Evolutionary conservation across 2,113 vertebrate genomes (phyloP).

Genomic region (Bubo scandiacus): DNA sequence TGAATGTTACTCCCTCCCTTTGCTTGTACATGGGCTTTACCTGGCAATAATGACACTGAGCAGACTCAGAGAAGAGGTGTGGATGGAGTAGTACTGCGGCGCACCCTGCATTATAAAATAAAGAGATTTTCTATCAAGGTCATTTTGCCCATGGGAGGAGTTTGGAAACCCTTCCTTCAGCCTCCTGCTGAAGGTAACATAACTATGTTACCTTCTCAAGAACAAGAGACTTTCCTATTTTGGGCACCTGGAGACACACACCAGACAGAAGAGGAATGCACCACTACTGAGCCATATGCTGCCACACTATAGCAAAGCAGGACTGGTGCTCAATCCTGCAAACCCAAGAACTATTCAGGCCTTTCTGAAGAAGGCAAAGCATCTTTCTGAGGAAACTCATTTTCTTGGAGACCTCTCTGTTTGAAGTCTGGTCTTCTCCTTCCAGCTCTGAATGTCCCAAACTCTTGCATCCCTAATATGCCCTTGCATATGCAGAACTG

Average conservation of each 20-base stretch:
- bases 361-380: not conserved
- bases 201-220: not conserved
- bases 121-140: not conserved
- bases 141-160: not conserved
- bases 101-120: not conserved
- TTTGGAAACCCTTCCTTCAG: not conserved
- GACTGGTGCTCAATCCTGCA: not conserved
- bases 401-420: not conserved
- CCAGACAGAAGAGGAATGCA: not conserved
- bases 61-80: not conserved
- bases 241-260: not conserved
- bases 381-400: not conserved
- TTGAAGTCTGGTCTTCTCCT: not conserved
- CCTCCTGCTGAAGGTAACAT: not conserved
- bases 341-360: not conserved
- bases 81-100: not conserved
- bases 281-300: not conserved
- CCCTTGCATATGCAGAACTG: not conserved
- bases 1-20: not conserved
- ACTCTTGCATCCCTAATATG: not conserved
- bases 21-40: not conserved
- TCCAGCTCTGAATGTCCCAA: not conserved
- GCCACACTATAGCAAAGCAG: rapidly evolving
- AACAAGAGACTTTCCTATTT: not conserved
- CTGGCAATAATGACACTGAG: not conserved